These are phyloP conservation scores for Bhutanitis thaidina DNA, from an alignment of 2,888 invertebrate genomes.

Conservation along the genomic window DNA sequence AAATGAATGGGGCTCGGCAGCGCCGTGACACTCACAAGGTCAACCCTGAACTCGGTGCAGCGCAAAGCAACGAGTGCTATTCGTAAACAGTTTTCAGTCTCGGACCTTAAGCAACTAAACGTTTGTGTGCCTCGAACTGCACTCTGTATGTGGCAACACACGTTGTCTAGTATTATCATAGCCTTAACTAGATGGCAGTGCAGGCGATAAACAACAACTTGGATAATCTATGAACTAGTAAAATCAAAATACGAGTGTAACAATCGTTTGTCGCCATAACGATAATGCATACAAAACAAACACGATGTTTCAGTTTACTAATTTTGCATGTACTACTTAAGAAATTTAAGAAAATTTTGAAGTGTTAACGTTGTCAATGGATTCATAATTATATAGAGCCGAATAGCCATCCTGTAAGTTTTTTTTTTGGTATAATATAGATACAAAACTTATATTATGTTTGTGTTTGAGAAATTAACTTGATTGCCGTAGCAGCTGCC, in stretches of 20 bases:
- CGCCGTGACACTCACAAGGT: neutral
- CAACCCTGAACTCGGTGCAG: neutral
- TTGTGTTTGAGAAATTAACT: neutral
- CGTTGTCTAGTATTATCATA: neutral
- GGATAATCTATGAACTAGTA: slow-evolving; percentile 2
- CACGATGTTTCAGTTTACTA: too few species aligned
- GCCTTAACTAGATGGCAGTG: neutral
- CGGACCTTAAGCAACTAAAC: neutral
- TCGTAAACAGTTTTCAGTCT: neutral
- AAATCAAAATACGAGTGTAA: neutral
- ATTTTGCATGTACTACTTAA: neutral
- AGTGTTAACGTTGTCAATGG: neutral
- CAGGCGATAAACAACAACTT: neutral
- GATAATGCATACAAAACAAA: too few species aligned
- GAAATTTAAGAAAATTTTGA: too few species aligned
- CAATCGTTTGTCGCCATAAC: neutral
- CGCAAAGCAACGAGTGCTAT: neutral
- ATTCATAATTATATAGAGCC: too few species aligned
- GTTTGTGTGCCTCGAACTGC: neutral
- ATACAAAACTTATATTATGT: too few species aligned
- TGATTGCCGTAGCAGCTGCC: too few species aligned
- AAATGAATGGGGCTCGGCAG: neutral
- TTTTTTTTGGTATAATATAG: too few species aligned
- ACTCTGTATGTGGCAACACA: slow-evolving; percentile 2
- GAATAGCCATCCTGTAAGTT: too few species aligned